phyloP scores from a whole-genome alignment of 2,113 vertebrate genomes.

The Sphyrna mokarran region DNA sequence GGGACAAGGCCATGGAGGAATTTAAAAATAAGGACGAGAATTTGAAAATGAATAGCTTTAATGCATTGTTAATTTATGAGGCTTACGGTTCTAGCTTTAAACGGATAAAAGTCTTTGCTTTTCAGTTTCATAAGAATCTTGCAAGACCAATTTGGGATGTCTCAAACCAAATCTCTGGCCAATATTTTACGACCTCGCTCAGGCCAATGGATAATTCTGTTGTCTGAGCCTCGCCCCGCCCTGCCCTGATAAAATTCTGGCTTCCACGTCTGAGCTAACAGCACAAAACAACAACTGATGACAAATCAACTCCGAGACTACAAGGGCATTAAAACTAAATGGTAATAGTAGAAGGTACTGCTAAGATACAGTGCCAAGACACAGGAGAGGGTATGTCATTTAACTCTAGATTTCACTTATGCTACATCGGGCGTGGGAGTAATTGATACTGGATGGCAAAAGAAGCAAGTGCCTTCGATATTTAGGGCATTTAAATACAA shows the following conservation, averaged over 20 bases:
- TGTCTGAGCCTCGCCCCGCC: too few relatives aligned
- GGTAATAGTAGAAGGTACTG: neutral
- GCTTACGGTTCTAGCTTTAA: neutral
- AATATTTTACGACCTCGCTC: too few relatives aligned
- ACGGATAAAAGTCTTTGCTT: too few relatives aligned
- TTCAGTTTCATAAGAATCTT: neutral
- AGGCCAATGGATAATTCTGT: too few relatives aligned
- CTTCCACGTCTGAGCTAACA: neutral
- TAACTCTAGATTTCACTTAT: neutral
- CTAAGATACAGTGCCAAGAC: too few relatives aligned
- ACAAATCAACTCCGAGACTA: neutral
- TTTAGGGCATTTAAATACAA: neutral
- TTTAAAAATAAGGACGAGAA: neutral
- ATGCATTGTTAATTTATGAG: neutral
- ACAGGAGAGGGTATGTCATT: neutral
- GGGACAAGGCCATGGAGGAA: neutral
- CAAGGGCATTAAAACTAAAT: neutral
- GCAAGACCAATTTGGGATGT: neutral
- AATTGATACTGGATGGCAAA: neutral
- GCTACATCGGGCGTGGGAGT: neutral
- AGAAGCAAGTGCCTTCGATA: neutral
- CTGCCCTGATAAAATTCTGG: too few relatives aligned
- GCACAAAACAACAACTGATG: neutral
- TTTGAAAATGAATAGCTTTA: neutral
- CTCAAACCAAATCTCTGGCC: neutral